Base-by-base conservation (phyloP, 2,888 invertebrate genomes). In the Euspilapteryx auroguttella region DNA sequence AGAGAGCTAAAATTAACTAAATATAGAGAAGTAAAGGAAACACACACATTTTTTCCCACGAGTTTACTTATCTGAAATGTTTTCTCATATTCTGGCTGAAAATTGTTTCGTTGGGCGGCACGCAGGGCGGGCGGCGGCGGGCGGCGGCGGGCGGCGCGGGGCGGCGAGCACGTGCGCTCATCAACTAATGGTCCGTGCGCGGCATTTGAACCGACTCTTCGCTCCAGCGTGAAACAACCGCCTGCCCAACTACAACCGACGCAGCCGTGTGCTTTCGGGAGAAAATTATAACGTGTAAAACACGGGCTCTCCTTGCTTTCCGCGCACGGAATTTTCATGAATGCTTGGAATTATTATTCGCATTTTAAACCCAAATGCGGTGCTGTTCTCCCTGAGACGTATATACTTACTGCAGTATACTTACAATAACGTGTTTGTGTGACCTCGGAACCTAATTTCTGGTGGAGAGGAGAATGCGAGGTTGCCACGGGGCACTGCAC, bases 131-230 rank as follows among this genome's bases (percentile, higher is more conserved):
- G 33, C 41, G 34, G 37, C 33, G 40, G 37, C 35, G 40, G 41
- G 45, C 42, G 47, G 39, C 47, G 46, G 47, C 42, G 52, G 45
- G 49, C 41, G 50, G 50, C 49, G 45, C 51, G 53, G 52, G 55
- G 56, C 28, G 50, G 59, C 48, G 55, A 49, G 54, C 65, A 65
- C 65, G 63, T 58, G 66, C 65, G 59, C 63, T 76, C 76, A 76
- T 76, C 77, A 76, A 69, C 76, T 78, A 78, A 77, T 78, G 77
- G 77, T 64, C 77, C 76, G 68, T 76, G 61, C 71, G 66, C 71
- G 68, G 68, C 71, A 71, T 71, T 69, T 73, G 75, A 75, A 73
- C 73, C 63, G 65, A 65, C 66, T 63, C 24, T 25, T 27, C 27
- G 12, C 15, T 30, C 27, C 65, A 42, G 50, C 51, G 65, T 57